Percentiles rank a stretch among this genome's conserved stretches.
Evolutionary conservation across 2,888 invertebrate genomes (phyloP).

Genomic region (Leucophora obtusa): DNA sequence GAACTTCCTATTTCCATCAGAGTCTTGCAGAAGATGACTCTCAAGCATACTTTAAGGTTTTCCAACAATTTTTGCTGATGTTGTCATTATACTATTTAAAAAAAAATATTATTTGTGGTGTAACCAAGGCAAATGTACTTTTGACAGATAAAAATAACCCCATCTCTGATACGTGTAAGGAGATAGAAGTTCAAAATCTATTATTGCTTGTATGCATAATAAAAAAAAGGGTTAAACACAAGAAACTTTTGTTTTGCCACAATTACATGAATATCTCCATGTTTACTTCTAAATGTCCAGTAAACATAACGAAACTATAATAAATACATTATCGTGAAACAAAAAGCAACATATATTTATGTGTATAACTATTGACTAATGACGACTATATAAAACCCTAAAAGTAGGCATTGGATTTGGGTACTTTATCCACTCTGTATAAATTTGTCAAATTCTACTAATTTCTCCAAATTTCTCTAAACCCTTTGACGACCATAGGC

Average conservation of each 20-base stretch:
- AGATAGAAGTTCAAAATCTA: slow-evolving; percentile 23
- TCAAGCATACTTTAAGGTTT: slow-evolving; percentile 30
- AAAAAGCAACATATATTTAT: slow-evolving; percentile 37
- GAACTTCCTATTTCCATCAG: slow-evolving; percentile 34
- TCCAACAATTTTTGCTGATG: slow-evolving; percentile 40
- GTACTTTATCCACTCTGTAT: too few species aligned
- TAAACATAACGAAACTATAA: slow-evolving; percentile 40
- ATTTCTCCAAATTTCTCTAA: too few species aligned
- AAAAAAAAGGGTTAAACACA: slow-evolving; percentile 46
- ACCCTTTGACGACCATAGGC: too few species aligned
- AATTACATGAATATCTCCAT: slow-evolving; percentile 29
- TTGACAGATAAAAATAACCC: slow-evolving; percentile 35
- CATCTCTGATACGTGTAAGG: slow-evolving; percentile 19
- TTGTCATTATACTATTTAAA: slow-evolving; percentile 37
- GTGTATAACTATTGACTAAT: not conserved
- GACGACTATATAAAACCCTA: not conserved
- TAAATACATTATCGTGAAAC: slow-evolving; percentile 49
- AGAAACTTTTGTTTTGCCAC: slow-evolving; percentile 17
- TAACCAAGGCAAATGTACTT: slow-evolving; percentile 59
- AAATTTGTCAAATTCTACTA: too few species aligned
- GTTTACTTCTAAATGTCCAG: slow-evolving; percentile 36
- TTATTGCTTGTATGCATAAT: slow-evolving; percentile 47
- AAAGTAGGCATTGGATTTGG: not conserved
- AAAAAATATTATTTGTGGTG: slow-evolving; percentile 33
- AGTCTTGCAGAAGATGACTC: slow-evolving; percentile 24